These are phyloP conservation scores for Poeciliopsis occidentalis DNA, from an alignment of 2,113 vertebrate genomes.

Conservation along the genomic window DNA sequence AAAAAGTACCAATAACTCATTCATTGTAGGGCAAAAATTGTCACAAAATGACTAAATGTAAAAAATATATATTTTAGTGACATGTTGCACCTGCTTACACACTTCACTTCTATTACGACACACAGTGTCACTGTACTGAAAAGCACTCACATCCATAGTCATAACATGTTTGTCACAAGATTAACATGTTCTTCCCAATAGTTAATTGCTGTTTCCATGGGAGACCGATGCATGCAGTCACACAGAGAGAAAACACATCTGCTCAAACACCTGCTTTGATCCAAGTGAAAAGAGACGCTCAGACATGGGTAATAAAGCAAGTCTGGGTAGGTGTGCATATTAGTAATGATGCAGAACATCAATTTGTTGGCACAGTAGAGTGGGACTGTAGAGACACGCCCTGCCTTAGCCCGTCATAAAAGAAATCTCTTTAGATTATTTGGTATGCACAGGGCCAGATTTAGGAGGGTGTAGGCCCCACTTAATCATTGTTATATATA, in stretches of 20 bases:
- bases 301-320: constrained; percentile 26
- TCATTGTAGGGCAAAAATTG: background rate
- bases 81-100: background rate
- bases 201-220: constrained; percentile 11
- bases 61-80: background rate
- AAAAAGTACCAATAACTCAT: background rate
- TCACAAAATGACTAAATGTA: background rate
- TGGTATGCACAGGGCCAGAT: background rate
- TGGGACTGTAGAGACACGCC: background rate
- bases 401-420: background rate
- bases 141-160: background rate
- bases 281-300: constrained; percentile 23
- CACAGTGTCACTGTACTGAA: background rate
- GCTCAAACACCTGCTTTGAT: constrained; percentile 50
- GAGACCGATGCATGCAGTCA: constrained; percentile 24
- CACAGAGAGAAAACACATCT: constrained; percentile 46
- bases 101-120: background rate
- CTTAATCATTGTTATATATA: too few species aligned
- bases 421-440: background rate
- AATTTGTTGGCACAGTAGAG: background rate
- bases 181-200: constrained; percentile 1
- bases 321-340: constrained; percentile 13
- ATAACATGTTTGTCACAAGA: background rate
- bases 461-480: too few species aligned
- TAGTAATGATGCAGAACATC: background rate